Evolutionary conservation across 1,140 invertebrate genomes (phyloP).

Genomic region (Drosophila kikkawai): DNA sequence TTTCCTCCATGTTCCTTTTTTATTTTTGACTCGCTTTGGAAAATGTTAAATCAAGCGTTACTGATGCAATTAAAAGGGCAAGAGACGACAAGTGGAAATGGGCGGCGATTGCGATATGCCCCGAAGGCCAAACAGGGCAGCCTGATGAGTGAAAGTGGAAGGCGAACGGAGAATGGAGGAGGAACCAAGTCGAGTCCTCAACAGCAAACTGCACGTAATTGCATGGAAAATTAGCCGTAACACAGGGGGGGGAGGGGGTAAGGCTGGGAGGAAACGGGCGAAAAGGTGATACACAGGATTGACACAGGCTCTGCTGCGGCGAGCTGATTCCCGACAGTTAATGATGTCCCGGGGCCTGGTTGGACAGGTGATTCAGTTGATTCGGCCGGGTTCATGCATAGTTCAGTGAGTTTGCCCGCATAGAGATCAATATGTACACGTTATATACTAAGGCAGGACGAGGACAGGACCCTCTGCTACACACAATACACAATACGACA

Average conservation of each 20-base stretch:
- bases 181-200: conserved; percentile 10
- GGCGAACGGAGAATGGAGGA: conserved; percentile 6
- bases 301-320: conserved; percentile 6
- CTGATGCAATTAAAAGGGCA: conserved; percentile 76
- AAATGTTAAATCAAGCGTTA: conserved; percentile 75
- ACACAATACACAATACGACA: conserved; percentile 16
- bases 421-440: conserved; percentile 36
- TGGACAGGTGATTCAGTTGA: conserved; percentile 25
- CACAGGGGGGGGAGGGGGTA: not conserved
- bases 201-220: conserved; percentile 58
- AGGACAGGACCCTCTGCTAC: not conserved
- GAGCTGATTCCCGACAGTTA: conserved; percentile 25
- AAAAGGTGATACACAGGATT: conserved; percentile 7
- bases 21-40: conserved; percentile 42
- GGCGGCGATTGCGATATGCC: conserved; percentile 23
- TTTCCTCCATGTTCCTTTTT: not conserved
- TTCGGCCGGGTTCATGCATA: conserved; percentile 27
- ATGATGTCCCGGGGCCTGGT: conserved; percentile 35
- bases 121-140: conserved; percentile 43
- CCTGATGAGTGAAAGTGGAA: conserved; percentile 38
- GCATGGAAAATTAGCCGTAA: conserved; percentile 73
- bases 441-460: not conserved
- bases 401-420: conserved; percentile 37
- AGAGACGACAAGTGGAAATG: not conserved
- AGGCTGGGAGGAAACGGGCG: not conserved